These are phyloP conservation scores for Micrasema longulum DNA, from an alignment of 1,140 invertebrate genomes.

Conservation along the genomic window DNA sequence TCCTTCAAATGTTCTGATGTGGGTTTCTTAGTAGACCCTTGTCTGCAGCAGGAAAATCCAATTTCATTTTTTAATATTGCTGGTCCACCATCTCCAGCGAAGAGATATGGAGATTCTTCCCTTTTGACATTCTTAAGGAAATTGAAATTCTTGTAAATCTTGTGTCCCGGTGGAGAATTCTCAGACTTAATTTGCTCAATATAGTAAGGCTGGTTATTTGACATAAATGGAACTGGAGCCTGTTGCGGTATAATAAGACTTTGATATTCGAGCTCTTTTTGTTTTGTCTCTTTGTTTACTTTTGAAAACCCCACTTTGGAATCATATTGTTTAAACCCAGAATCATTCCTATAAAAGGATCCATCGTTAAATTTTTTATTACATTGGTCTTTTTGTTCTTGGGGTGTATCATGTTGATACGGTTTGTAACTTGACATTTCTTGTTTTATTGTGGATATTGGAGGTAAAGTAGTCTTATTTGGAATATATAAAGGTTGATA, in stretches of 20 bases:
- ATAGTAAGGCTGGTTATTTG: conserved; percentile 63
- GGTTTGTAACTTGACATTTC: conserved; percentile 58
- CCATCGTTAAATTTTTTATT: conserved; percentile 58
- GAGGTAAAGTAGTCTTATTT: conserved; percentile 61
- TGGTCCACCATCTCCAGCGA: conserved; percentile 76
- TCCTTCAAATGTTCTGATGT: conserved; percentile 79
- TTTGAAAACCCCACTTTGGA: conserved; percentile 61
- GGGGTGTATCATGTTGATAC: conserved; percentile 42
- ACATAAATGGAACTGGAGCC: conserved; percentile 54
- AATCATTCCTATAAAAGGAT: conserved; percentile 1
- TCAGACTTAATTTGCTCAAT: conserved; percentile 69
- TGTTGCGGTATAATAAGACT: conserved; percentile 40
- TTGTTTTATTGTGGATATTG: conserved; percentile 68
- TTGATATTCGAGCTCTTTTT: conserved; percentile 56
- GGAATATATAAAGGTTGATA: conserved; percentile 22
- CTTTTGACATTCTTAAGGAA: conserved; percentile 58
- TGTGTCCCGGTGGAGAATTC: conserved; percentile 66
- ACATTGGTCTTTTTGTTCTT: conserved; percentile 49
- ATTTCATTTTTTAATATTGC: conserved; percentile 69
- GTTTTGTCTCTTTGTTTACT: conserved; percentile 57
- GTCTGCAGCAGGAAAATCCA: conserved; percentile 78
- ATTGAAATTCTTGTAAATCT: conserved; percentile 67
- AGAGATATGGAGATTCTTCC: conserved; percentile 67
- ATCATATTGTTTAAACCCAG: conserved; percentile 57
- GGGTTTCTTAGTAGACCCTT: conserved; percentile 76